A percentile compares a stretch with the other conserved stretches of the same genome.
Evolutionary conservation across 2,113 vertebrate species (phyloP).

Genomic region (Neoarius graeffei): DNA sequence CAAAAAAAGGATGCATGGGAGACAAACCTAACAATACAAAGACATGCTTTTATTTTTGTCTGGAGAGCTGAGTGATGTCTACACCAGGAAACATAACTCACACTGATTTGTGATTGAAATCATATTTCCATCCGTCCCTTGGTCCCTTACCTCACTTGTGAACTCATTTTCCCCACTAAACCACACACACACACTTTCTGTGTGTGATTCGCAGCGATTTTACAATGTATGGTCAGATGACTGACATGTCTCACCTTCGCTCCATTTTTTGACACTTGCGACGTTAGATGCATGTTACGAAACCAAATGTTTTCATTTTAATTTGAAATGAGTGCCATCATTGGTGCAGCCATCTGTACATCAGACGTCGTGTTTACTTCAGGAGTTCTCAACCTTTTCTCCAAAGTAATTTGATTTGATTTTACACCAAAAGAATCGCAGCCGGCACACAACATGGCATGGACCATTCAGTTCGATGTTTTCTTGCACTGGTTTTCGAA

Average conservation of each 20-base stretch:
- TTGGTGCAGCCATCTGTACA: slow-evolving; percentile 43
- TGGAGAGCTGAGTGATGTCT: neutral
- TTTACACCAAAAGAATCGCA: neutral
- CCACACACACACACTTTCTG: neutral
- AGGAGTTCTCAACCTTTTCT: neutral
- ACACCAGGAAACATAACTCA: slow-evolving; percentile 4
- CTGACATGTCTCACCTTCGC: slow-evolving; percentile 34
- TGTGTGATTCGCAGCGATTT: neutral
- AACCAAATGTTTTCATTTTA: slow-evolving; percentile 47
- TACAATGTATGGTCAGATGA: neutral
- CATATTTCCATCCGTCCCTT: neutral
- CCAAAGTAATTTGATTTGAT: neutral
- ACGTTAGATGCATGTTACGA: slow-evolving; percentile 15
- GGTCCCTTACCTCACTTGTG: neutral
- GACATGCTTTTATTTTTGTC: slow-evolving; percentile 41
- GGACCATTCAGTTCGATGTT: neutral
- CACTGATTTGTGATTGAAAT: neutral
- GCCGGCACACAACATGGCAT: neutral
- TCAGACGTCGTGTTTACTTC: slow-evolving; percentile 11
- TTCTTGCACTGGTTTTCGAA: neutral
- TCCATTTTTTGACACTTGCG: slow-evolving; percentile 27
- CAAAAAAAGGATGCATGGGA: slow-evolving; percentile 57
- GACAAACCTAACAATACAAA: slow-evolving; percentile 43
- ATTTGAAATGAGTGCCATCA: slow-evolving; percentile 47
- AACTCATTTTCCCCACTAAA: neutral